Evolutionary conservation across 2,888 invertebrate species (phyloP), one percentile per base, ranked within the genome.

Genomic region (Odontothrips loti): DNA sequence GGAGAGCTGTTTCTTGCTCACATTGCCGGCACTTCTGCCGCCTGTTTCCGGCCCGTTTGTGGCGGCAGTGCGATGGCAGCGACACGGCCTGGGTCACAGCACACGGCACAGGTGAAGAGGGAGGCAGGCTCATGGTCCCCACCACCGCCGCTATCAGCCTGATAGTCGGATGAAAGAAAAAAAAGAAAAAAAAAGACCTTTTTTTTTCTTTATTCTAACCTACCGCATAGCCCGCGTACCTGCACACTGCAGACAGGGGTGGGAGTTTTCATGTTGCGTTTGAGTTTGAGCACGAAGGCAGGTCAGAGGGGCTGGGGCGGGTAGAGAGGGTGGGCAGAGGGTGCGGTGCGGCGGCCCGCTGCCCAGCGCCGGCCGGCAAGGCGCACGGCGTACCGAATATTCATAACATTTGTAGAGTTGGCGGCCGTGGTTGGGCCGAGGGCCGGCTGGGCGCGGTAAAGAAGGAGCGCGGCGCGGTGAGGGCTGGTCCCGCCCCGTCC

Each of bases 351-450:
- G 23, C 68, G n/a, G n/a, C n/a, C 23, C n/a, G 23, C 68, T 51
- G 20, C 6, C 51, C 12, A 51, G 51, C 51, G 12, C 51, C 51
- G 51, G 51, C 51, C 15, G 51, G 51, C 68, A n/a, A n/a, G 63
- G 63, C 63, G 63, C n/a, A 10, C 58, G 23, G 10, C 1, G 27
- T 43, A 43, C 23, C 27, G 12, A 75, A 75, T 75, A 75, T 75
- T 75, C 68, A 75, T 75, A 75, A 75, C 68, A 75, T 75, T 75
- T 75, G 68, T 75, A 75, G 1, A 75, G 68, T 75, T 75, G 68
- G 68, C 68, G 27, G 23, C 27, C 68, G 34, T 43, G 34, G 34
- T 6, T 2, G 34, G 34, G 34, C 34, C 3, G 34, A 6, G 58
- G 20, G 58, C 58, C 58, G 58, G 58, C 58, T n/a, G 58, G 58